These are phyloP conservation scores for Sympetrum striolatum DNA, from an alignment of 2,888 invertebrate genomes.

Conservation along the genomic window DNA sequence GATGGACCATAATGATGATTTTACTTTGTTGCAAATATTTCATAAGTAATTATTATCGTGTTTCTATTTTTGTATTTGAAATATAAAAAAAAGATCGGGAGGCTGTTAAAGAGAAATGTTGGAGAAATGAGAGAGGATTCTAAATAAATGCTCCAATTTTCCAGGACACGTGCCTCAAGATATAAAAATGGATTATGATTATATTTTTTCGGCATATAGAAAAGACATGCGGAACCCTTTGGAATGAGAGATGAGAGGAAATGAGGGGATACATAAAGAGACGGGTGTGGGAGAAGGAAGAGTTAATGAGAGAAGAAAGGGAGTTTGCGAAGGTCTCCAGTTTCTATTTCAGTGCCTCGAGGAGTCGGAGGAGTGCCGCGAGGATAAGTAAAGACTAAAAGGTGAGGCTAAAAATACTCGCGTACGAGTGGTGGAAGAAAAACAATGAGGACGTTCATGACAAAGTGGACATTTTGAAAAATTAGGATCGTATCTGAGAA, in stretches of 20 bases:
- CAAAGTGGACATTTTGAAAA: conserved; percentile 36
- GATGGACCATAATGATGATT: too few species aligned
- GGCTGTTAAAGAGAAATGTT: too few species aligned
- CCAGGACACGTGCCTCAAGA: too few species aligned
- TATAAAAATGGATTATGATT: too few species aligned
- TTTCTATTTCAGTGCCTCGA: neutral
- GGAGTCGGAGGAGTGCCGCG: neutral
- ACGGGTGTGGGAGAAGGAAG: neutral
- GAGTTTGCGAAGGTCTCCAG: neutral
- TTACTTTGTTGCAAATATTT: too few species aligned
- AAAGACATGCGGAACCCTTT: too few species aligned
- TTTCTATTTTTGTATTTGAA: too few species aligned
- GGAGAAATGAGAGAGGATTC: too few species aligned
- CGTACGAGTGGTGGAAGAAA: neutral
- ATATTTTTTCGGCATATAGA: too few species aligned
- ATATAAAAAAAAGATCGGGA: too few species aligned
- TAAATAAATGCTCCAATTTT: too few species aligned
- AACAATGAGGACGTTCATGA: conserved; percentile 35
- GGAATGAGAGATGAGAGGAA: neutral
- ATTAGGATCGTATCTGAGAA: neutral
- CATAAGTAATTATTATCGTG: too few species aligned
- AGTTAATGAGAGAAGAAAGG: neutral
- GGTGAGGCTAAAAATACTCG: neutral
- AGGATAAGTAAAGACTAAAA: neutral
- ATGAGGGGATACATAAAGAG: neutral